Conservation (phyloP, 2,113 vertebrate genomes). For the Rostratula benghalensis region DNA sequence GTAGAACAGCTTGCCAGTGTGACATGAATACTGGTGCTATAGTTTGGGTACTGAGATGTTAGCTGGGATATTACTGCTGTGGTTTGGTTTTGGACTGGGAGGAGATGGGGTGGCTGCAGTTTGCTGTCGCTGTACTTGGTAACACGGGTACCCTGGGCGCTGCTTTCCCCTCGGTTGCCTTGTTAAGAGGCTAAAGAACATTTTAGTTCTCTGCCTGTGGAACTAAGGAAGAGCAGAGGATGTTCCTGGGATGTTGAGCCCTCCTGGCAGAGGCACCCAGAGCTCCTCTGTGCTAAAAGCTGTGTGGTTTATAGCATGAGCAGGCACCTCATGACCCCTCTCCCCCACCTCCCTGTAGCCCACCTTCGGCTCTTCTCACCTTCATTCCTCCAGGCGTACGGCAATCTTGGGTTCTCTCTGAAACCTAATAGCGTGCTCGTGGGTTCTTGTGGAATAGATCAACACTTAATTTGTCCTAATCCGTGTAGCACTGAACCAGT, state of each 20-base stretch:
- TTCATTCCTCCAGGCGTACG: neutral
- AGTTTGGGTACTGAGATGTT: no score
- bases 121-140: rapidly evolving
- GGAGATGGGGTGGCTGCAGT: neutral
- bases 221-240: neutral
- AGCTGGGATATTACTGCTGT: neutral
- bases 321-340: neutral
- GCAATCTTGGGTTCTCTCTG: neutral
- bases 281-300: neutral
- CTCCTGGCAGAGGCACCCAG: neutral
- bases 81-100: neutral
- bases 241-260: neutral
- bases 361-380: neutral
- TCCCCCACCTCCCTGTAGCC: neutral
- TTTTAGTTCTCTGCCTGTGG: neutral
- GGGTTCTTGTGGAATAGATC: neutral
- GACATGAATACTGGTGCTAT: neutral
- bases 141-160: neutral
- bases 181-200: neutral
- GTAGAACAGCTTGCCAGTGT: neutral
- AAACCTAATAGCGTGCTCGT: rapidly evolving
- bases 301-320: neutral
- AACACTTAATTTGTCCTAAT: neutral
- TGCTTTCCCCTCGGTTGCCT: neutral
- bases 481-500: neutral